A percentile compares a stretch with the other conserved stretches of the same genome.
Conservation (phyloP, 2,888 invertebrate species). For the Frankliniella intonsa region DNA sequence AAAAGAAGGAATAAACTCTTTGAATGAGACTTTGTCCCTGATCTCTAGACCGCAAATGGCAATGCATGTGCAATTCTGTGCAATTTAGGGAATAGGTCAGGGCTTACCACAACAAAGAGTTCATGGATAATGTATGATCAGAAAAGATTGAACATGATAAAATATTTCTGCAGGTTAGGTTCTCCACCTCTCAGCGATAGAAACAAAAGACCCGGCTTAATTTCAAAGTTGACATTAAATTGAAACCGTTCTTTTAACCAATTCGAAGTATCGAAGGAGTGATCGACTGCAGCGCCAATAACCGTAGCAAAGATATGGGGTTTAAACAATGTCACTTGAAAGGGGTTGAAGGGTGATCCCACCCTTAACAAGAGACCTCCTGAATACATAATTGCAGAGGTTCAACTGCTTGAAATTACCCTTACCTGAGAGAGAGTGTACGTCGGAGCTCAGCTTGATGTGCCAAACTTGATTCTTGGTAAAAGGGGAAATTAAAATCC, state of each 20-base stretch:
- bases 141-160: not conserved
- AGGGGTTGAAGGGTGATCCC: conserved; percentile 23
- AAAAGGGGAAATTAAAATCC: not conserved
- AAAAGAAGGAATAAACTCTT: no score
- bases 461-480: conserved; percentile 1
- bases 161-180: not conserved
- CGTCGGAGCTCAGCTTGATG: not conserved
- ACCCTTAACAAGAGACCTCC: not conserved
- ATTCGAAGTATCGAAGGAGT: no score
- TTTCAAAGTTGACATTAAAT: no score
- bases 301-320: not conserved
- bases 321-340: conserved; percentile 10
- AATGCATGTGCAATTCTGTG: no score
- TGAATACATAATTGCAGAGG: not conserved
- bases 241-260: no score
- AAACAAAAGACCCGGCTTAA: no score
- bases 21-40: no score
- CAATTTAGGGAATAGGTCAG: no score
- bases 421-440: not conserved
- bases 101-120: no score
- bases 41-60: no score
- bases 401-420: not conserved
- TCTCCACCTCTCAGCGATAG: not conserved
- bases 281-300: no score
- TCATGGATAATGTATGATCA: not conserved